Evolutionary conservation across 2,797 vertebrate genomes (phyloP), one percentile per base, ranked within the genome.

Genomic region (Squalus acanthias): DNA sequence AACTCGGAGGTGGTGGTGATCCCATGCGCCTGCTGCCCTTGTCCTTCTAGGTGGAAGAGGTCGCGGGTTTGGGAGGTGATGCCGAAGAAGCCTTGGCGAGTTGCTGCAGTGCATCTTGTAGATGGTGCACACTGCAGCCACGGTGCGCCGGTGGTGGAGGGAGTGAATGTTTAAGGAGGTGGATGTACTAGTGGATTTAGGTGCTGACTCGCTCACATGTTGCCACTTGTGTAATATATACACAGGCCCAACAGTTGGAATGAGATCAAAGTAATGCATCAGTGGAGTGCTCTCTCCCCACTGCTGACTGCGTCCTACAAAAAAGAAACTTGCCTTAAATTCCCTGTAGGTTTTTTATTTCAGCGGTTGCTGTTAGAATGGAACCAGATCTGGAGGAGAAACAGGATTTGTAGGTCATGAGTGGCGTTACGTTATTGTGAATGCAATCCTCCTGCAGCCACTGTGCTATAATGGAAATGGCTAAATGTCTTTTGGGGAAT

Each of bases 321-420:
- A 95, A 70, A 87, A 2, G 20, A 15, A 74, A 57, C 29, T 95
- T 10, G 24, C 29, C 17, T 74, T 72, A 95, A 95, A n/a, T 57
- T 95, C 94, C 94, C 94, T 53, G 53, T 9, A 20, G 94, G 69
- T 63, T 95, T 95, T 65, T 33, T 6, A 39, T 65, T 93, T 67
- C 91, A 24, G 2, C n/a, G 29, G 4, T 60, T 76, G 46, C 94
- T 33, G 76, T 95, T 76, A 17, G 94, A 74, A 12, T 74, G 57
- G 94, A 95, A 95, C 50, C 26, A 76, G 46, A 74, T 76, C 26
- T 57, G 70, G 70, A 95, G 94, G 69, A 72, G 94, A 74, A 95
- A 57, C 24, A 1, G 39, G 53, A 74, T 57, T 93, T 57, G 22
- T 95, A 29, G 46, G 69, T 95, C 69, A 29, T 74, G 60, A 76